A percentile compares a stretch with the other conserved stretches of the same genome.
Evolutionary conservation across 37 sponge, comb jelly and placozoan genomes (phyloP).

Genomic region (Lycopodina hypogea): DNA sequence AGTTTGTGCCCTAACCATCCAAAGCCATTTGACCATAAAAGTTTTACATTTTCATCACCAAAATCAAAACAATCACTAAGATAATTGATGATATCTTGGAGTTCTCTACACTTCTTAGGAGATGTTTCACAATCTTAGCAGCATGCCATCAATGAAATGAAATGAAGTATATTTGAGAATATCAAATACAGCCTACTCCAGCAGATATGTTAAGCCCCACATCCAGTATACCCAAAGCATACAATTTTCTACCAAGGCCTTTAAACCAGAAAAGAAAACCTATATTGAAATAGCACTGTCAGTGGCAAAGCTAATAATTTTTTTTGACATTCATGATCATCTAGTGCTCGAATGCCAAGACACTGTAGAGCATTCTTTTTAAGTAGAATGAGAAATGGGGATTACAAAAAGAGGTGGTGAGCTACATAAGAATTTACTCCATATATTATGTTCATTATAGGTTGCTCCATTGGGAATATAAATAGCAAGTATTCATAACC

Average conservation of each 20-base stretch:
- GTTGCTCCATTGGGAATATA: too few species aligned
- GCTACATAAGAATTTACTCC: too few species aligned
- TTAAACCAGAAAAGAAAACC: constrained; percentile 39
- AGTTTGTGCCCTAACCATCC: constrained; percentile 43
- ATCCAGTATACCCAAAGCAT: constrained; percentile 74
- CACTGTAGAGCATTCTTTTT: neutral
- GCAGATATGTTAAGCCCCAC: constrained; percentile 72
- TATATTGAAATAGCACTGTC: constrained; percentile 58
- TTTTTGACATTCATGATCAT: constrained; percentile 40
- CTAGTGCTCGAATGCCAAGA: constrained; percentile 37
- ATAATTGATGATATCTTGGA: constrained; percentile 48
- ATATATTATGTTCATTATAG: too few species aligned
- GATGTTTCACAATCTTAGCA: constrained; percentile 51
- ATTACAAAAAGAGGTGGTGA: too few species aligned
- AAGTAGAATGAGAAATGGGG: too few species aligned
- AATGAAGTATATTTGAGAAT: constrained; percentile 60
- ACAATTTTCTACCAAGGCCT: constrained; percentile 59
- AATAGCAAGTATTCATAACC: too few species aligned
- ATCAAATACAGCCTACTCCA: constrained; percentile 67
- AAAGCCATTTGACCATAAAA: constrained; percentile 47
- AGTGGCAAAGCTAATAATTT: constrained; percentile 49
- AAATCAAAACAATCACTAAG: constrained; percentile 39
- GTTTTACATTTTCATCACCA: constrained; percentile 39
- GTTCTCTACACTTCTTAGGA: constrained; percentile 57
- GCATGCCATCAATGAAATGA: constrained; percentile 70